These are phyloP conservation scores for Spermophilus dauricus DNA, from an alignment of 2,113 vertebrate species.

Conservation along the genomic window DNA sequence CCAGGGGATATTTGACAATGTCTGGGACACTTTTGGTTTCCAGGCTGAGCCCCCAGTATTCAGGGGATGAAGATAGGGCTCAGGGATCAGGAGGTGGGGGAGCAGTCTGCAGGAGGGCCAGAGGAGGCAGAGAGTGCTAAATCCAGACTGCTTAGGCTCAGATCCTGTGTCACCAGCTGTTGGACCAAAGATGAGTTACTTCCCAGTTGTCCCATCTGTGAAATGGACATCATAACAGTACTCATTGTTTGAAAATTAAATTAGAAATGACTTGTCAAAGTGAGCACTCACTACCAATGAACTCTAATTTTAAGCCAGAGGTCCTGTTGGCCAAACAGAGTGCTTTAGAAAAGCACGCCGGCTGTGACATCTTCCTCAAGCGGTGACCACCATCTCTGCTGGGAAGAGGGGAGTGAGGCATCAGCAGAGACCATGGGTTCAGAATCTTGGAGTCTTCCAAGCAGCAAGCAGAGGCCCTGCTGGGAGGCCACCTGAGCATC, in stretches of 20 bases:
- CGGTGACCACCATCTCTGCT: not conserved
- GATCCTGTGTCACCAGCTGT: not conserved
- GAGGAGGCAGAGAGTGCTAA: too few species aligned
- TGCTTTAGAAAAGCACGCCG: not conserved
- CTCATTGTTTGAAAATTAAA: not conserved
- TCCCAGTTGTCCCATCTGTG: not conserved
- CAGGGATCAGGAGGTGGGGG: not conserved
- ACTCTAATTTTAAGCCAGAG: not conserved
- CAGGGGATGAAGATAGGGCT: too few species aligned
- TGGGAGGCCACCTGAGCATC: too few species aligned
- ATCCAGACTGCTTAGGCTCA: not conserved
- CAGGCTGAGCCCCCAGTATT: not conserved
- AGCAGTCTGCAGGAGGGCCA: not conserved
- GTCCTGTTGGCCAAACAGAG: not conserved
- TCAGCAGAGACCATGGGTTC: not conserved
- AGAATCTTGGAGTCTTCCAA: not conserved
- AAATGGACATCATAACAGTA: not conserved
- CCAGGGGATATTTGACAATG: not conserved
- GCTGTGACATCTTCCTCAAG: not conserved
- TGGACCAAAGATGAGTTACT: not conserved
- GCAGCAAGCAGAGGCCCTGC: not conserved
- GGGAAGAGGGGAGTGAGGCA: not conserved
- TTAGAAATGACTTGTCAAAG: slow-evolving; percentile 3
- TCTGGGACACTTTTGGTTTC: not conserved
- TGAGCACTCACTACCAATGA: not conserved